A percentile compares a stretch with the other conserved stretches of the same genome.
Conservation (phyloP, 2,113 vertebrate species). For the Panthera uncia region DNA sequence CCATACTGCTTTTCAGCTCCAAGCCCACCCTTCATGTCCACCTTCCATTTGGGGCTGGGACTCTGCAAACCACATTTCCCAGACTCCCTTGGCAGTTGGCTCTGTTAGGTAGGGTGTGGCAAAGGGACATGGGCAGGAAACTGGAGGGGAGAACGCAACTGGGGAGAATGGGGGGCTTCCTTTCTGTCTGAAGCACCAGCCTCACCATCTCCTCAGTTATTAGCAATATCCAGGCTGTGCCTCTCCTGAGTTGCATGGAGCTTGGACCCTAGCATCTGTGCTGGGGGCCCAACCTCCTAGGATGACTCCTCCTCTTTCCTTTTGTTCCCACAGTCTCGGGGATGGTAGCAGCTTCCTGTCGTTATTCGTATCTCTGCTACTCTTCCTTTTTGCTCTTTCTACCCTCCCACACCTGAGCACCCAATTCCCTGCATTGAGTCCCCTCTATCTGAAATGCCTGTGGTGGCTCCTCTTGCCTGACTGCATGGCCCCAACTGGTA, state of each 20-base stretch:
- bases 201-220: background rate
- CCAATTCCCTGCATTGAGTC: background rate
- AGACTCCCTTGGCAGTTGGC: background rate
- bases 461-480: background rate
- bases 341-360: background rate
- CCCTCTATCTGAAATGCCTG: background rate
- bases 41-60: background rate
- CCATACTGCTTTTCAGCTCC: background rate
- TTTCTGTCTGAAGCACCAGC: background rate
- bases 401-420: background rate
- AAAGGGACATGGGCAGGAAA: background rate
- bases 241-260: background rate
- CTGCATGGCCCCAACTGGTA: background rate
- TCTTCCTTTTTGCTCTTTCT: background rate
- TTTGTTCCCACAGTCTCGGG: background rate
- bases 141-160: background rate
- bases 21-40: background rate
- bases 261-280: background rate
- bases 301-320: background rate
- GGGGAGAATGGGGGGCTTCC: background rate
- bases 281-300: background rate
- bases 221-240: background rate
- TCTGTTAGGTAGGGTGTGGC: background rate
- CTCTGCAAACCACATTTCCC: background rate
- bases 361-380: no score